Conservation (phyloP, 2,113 vertebrate species). For the Pangasianodon gigas region DNA sequence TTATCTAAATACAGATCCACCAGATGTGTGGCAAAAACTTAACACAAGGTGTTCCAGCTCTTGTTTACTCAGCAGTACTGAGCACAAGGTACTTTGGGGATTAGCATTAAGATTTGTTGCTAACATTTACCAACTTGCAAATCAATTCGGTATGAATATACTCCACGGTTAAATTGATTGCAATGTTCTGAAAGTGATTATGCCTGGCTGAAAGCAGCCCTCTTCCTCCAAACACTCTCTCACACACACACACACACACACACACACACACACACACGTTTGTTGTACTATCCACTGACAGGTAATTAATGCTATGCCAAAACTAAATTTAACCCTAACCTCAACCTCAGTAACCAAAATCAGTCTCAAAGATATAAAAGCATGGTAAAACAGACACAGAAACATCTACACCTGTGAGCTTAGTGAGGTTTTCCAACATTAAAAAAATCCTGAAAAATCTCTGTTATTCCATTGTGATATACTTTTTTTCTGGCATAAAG, state of each 20-base stretch:
- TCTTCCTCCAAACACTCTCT: background rate
- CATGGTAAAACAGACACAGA: no score
- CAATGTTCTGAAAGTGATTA: background rate
- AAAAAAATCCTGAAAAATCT: no score
- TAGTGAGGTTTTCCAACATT: no score
- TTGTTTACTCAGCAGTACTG: background rate
- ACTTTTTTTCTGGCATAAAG: conserved; percentile 20
- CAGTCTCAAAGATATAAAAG: background rate
- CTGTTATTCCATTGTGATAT: background rate
- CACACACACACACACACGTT: background rate
- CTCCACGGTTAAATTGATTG: background rate
- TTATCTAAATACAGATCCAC: background rate
- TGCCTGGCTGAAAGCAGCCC: background rate
- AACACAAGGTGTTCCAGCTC: background rate
- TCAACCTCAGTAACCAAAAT: background rate
- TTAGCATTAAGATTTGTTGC: conserved; percentile 32
- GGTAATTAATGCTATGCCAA: background rate
- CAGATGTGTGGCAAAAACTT: conserved; percentile 10
- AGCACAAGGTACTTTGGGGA: background rate
- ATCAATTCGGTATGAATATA: background rate
- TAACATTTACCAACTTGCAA: conserved; percentile 38
- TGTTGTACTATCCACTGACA: background rate
- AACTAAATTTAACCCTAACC: background rate
- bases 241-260: background rate
- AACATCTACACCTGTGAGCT: no score